Evolutionary conservation across 2,888 invertebrate genomes (phyloP), one percentile per base, ranked within the genome.

Genomic region (Morpho deidamia): DNA sequence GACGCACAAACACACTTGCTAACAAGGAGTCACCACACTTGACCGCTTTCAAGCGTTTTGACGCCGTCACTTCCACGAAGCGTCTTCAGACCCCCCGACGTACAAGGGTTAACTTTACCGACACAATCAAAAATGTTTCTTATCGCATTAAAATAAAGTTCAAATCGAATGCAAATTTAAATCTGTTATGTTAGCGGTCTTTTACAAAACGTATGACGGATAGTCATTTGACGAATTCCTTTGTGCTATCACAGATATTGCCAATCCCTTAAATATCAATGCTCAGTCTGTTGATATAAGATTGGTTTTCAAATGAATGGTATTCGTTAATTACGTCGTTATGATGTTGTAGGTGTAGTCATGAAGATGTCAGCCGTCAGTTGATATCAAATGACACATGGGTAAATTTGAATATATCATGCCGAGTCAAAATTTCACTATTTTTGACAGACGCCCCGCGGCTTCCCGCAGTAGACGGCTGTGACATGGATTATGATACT

Each of bases 21-120:
- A 85, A 85, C 84, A 79, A 85, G 83, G 63, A 81, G 78, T 81
- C 78, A 75, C 81, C 76, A 74, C 81, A 83, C 81, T 81, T 81
- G 83, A 81, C 80, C 78, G 81, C 69, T 68, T 72, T 76, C 69
- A 79, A 78, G 68, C 76, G 76, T 81, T 83, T 78, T 80, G 84
- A 87, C 81, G 80, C 74, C 76, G 81, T 78, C 83, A 73, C 70
- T 74, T 72, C 70, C 66, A 70, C 71, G 77, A 73, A 77, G 78
- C 74, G 77, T 74, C 74, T 75, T 70, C 66, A 65, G 78, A 79
- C 79, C 82, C 78, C 82, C 81, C 60, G 64, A 64, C 61, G 53
- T 40, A 56, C 67, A 67, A 74, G 69, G 72, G 71, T 75, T 75
- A 72, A 69, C 44, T 8, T 14, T 42, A 1, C 11, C n/a, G 11